phyloP scores from a whole-genome alignment of 1,140 invertebrate species.

The Penaeus vannamei region DNA sequence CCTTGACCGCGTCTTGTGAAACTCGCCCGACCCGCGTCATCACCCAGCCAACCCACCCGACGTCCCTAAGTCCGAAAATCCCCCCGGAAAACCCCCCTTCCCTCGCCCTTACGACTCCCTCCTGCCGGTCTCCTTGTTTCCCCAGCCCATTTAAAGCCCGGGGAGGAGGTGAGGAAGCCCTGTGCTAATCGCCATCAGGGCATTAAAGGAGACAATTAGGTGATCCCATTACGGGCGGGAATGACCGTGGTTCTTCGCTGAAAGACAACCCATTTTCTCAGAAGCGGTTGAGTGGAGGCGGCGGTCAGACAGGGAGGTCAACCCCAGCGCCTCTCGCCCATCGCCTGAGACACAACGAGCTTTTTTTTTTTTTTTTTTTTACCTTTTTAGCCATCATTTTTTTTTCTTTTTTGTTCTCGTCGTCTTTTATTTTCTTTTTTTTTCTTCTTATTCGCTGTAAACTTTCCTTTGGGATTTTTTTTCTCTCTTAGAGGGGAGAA shows the following conservation, averaged over 20 bases:
- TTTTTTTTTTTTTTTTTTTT: constrained; percentile 26
- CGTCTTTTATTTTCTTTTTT: too few relatives aligned
- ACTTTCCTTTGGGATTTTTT: too few relatives aligned
- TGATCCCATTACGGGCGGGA: constrained; percentile 53
- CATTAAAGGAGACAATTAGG: constrained; percentile 63
- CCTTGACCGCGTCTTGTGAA: constrained; percentile 57
- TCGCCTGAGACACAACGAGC: not conserved
- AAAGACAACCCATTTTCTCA: constrained; percentile 57
- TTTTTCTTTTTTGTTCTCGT: constrained; percentile 22
- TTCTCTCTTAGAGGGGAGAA: too few relatives aligned
- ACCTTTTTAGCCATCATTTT: constrained; percentile 1
- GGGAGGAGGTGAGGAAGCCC: constrained; percentile 61
- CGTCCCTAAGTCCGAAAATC: constrained; percentile 34
- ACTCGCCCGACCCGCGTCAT: not conserved
- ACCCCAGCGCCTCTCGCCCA: constrained; percentile 22
- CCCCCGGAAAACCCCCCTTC: not conserved
- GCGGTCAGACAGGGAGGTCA: constrained; percentile 47
- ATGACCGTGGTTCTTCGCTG: constrained; percentile 53
- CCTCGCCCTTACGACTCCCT: not conserved
- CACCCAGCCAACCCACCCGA: not conserved
- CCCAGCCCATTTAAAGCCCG: constrained; percentile 49
- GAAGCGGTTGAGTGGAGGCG: constrained; percentile 60
- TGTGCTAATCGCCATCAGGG: constrained; percentile 62
- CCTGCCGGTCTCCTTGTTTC: not conserved
- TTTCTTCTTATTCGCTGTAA: too few relatives aligned